A percentile compares a stretch with the other conserved stretches of the same genome.
phyloP scores from a whole-genome alignment of 1,140 invertebrate species.

The Neuroterus valhalla region DNA sequence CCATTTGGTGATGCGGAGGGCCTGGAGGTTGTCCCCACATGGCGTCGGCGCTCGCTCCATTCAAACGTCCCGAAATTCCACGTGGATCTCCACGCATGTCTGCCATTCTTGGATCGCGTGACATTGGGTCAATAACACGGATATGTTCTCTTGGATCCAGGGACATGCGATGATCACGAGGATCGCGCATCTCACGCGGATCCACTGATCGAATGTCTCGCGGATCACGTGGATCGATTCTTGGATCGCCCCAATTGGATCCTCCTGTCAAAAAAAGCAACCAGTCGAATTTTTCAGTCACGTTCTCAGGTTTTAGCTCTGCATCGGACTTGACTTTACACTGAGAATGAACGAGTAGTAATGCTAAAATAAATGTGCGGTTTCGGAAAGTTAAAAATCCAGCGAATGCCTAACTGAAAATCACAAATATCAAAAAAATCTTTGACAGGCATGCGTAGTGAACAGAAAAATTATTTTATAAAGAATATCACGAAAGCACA shows the following conservation, averaged over 20 bases:
- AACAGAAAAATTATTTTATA: neutral
- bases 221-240: conserved; percentile 76
- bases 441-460: neutral
- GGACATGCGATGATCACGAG: conserved; percentile 77
- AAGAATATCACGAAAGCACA: neutral
- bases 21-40: conserved; percentile 86
- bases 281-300: neutral
- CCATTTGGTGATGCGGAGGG: conserved; percentile 76
- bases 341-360: neutral
- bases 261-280: conserved; percentile 47
- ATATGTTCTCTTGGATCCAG: conserved; percentile 82
- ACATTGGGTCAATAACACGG: conserved; percentile 76
- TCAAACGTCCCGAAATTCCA: conserved; percentile 84
- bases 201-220: conserved; percentile 76
- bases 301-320: neutral
- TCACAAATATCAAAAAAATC: neutral
- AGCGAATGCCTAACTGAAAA: no score
- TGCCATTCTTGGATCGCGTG: conserved; percentile 75
- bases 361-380: conserved; percentile 13
- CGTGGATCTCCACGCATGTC: conserved; percentile 82
- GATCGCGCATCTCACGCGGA: conserved; percentile 75
- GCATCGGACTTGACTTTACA: conserved; percentile 8
- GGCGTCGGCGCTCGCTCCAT: conserved; percentile 79
- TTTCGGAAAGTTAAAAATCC: no score
- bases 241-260: conserved; percentile 77